Conservation (phyloP, 2,113 vertebrate genomes). For the Spea multiplicata region DNA sequence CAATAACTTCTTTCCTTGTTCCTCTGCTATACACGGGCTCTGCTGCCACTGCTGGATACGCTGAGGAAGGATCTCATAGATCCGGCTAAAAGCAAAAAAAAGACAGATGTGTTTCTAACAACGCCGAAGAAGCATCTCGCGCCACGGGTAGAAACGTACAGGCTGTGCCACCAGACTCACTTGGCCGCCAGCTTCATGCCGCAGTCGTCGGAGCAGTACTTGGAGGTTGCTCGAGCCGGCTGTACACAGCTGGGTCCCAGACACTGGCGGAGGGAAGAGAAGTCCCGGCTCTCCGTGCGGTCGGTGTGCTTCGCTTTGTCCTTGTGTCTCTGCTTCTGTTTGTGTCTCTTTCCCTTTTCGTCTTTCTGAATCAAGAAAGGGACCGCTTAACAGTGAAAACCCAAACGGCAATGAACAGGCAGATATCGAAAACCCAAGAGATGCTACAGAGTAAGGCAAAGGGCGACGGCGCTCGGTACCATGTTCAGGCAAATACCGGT, state of each 20-base stretch:
- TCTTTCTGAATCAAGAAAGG: slow-evolving; percentile 71
- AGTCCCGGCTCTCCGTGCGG: slow-evolving; percentile 70
- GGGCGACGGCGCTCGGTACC: too few relatives aligned
- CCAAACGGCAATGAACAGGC: not conserved
- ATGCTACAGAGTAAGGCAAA: too few relatives aligned
- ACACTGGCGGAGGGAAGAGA: slow-evolving; percentile 75
- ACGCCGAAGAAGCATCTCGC: too few relatives aligned
- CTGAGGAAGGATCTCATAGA: slow-evolving; percentile 94
- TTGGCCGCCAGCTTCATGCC: slow-evolving; percentile 93
- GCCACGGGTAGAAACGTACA: too few relatives aligned
- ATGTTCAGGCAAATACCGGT: too few relatives aligned
- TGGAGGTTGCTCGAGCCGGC: slow-evolving; percentile 72
- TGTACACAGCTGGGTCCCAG: slow-evolving; percentile 84
- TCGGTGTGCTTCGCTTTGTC: slow-evolving; percentile 79
- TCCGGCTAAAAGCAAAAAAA: slow-evolving; percentile 67
- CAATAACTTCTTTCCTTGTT: slow-evolving; percentile 89
- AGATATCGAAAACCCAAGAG: not conserved
- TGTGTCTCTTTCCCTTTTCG: slow-evolving; percentile 80
- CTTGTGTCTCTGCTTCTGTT: slow-evolving; percentile 87
- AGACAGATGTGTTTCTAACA: not conserved
- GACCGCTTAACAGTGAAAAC: not conserved
- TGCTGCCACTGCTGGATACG: slow-evolving; percentile 97
- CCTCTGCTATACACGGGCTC: slow-evolving; percentile 91
- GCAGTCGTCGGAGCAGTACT: slow-evolving; percentile 93
- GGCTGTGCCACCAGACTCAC: slow-evolving; percentile 60